A percentile compares a stretch with the other conserved stretches of the same genome.
phyloP scores from a whole-genome alignment of 2,888 invertebrate species.

The Drosophila anceps region DNA sequence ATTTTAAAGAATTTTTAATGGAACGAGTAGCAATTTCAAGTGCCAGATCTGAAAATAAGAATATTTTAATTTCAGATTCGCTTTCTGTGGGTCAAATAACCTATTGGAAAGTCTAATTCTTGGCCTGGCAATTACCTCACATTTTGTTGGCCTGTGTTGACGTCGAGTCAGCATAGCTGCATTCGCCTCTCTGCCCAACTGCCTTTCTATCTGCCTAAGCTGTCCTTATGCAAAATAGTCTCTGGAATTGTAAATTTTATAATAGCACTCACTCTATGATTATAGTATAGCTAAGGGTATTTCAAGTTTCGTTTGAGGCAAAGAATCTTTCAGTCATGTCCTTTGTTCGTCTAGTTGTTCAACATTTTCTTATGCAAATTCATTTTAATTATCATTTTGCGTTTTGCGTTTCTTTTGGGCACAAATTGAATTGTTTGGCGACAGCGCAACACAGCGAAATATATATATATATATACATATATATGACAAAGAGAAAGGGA shows the following conservation, averaged over 20 bases:
- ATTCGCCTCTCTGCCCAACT: neutral
- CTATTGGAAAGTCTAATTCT: neutral
- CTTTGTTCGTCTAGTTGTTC: slow-evolving; percentile 34
- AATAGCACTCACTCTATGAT: neutral
- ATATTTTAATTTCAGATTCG: neutral
- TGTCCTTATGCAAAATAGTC: neutral
- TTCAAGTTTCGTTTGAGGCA: neutral
- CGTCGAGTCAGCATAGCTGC: neutral
- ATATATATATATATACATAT: neutral
- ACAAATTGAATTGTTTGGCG: slow-evolving; percentile 66
- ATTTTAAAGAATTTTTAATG: neutral
- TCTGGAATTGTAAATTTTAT: neutral
- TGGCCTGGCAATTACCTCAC: neutral
- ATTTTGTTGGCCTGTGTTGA: neutral
- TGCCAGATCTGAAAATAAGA: neutral
- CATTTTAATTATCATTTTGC: slow-evolving; percentile 75
- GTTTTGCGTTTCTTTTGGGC: slow-evolving; percentile 45
- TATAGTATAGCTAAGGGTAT: neutral
- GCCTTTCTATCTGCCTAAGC: neutral
- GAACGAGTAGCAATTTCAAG: neutral
- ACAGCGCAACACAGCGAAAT: slow-evolving; percentile 2
- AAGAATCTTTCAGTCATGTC: neutral
- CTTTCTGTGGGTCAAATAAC: neutral
- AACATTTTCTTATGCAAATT: slow-evolving; percentile 72
- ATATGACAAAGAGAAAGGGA: neutral